Evolutionary conservation across 92 coral and sea anemone species (phyloP), one percentile per base, ranked within the genome.

Genomic region (Palythoa caribaeorum): DNA sequence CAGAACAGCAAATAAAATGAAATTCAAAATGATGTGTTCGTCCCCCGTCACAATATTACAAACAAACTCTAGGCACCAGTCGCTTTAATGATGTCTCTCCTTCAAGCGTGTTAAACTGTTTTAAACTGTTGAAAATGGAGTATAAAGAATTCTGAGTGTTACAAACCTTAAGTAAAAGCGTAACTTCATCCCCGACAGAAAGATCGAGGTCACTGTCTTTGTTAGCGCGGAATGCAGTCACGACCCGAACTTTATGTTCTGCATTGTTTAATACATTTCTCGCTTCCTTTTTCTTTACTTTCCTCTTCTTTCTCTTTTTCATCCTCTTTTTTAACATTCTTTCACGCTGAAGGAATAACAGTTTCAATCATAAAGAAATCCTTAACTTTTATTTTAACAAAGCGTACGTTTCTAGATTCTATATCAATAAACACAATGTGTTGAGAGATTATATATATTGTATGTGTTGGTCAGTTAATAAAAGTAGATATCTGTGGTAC

Each of bases 171-270:
- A 68, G 70, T 50, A 94, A 39, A 16, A 94, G 81, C 1, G 96
- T 93, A 16, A 94, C 94, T 88, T 94, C 98, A 40, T 94, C 98
- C 81, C 98, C 98, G 2, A 94, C 98, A 47, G 92, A 89, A 52
- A 94, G 80, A 6, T 94, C 98, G 11, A 94, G 91, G 74, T 94
- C 98, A 15, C 78, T 73, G 38, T 75, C 94, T 76, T 71, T 68
- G 53, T 62, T 78, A 15, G 93, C 96, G 83, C 96, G 87, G 52
- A 94, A 94, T 10, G 98, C 90, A 0, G 98, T 93, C 48, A 93
- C 94, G 7, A 91, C 98, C 48, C 98, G 94, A 20, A 93, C 98
- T 65, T 94, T 94, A 53, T 89, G 74, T 59, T 92, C 98, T 15
- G 94, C 91, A 3, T 47, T 87, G 66, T 90, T 77, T 62, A 80